Evolutionary conservation across 2,888 invertebrate genomes (phyloP), one percentile per base, ranked within the genome.

Genomic region (Blera fallax): DNA sequence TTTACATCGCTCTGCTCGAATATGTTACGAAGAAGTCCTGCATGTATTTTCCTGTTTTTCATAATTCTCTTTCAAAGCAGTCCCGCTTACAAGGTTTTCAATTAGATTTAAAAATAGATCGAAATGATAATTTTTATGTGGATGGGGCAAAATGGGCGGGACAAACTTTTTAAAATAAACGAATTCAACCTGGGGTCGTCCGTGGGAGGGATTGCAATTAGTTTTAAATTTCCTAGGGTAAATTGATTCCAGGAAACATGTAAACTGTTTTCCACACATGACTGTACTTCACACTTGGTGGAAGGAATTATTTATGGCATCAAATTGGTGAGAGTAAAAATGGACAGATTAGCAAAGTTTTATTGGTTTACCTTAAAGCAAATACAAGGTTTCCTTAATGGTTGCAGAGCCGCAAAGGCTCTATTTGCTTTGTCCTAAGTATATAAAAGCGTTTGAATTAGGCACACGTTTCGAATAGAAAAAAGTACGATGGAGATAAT

Each of bases 61-160:
- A 50, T 50, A 50, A 50, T 48, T 48, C 21, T 11, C 10, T 27
- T 50, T 50, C 50, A 50, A 50, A 50, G 24, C 21, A n/a, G n/a
- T 27, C 10, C n/a, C n/a, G 27, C n/a, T n/a, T n/a, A 50, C 48
- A 48, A 27, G 5, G n/a, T 50, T 50, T 27, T 24, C 24, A 50
- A 50, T 27, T 50, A 27, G 50, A 50, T 50, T 50, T 54, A 54
- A 54, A 54, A 54, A 54, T 54, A 54, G 16, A 32, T 11, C 8
- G 3, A 3, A 16, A 32, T 54, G 54, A 32, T 54, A 54, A 52
- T 52, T 24, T 48, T 16, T 5, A 8, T 27, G n/a, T 54, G 14
- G n/a, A 10, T 0, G 4, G 3, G 5, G 40, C 4, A 18, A 18
- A 16, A 43, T 14, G 18, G n/a, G 50, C 1, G 50, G 3, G 6